phyloP scores from a whole-genome alignment of 1,140 invertebrate species.

The honey bee (Apis mellifera) region Amel_HAv3.1 CM009933.2:11669501-11670000 shows the following conservation, averaged over 20 bases:
- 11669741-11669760: slow-evolving; percentile 47
- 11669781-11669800: slow-evolving; percentile 3
- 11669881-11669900: slow-evolving; percentile 29
- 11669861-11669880: too few relatives aligned
- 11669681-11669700: slow-evolving; percentile 7
- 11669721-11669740: slow-evolving; percentile 50
- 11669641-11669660: background rate
- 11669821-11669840: background rate
- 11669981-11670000: slow-evolving; percentile 67
- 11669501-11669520: slow-evolving; percentile 57
- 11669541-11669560: background rate
- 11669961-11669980: slow-evolving; percentile 68
- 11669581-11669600: background rate
- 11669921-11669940: slow-evolving; percentile 1
- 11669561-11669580: slow-evolving; percentile 52
- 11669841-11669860: background rate
- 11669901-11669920: slow-evolving; percentile 19
- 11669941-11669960: slow-evolving; percentile 52
- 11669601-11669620: background rate
- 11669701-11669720: slow-evolving; percentile 32
- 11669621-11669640: background rate
- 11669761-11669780: background rate
- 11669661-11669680: background rate
- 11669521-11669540: slow-evolving; percentile 24
- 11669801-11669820: background rate